Conservation (phyloP, 2,113 vertebrate genomes). For the Psophia crepitans region DNA sequence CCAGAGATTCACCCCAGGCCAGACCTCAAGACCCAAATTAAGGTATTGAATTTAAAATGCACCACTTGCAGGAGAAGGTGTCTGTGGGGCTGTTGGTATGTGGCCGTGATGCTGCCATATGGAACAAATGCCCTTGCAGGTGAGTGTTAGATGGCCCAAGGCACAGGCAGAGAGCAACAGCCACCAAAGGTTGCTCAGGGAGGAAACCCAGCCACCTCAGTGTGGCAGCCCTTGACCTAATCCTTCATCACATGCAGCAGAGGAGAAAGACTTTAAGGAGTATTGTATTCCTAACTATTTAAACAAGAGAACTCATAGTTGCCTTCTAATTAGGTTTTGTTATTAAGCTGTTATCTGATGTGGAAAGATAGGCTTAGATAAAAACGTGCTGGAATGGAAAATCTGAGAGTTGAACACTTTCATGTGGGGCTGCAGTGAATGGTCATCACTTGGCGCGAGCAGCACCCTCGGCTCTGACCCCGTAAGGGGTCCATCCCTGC, state of each 20-base stretch:
- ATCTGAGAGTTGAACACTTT: neutral
- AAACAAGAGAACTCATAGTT: neutral
- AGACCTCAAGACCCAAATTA: neutral
- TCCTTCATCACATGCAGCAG: neutral
- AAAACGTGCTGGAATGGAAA: neutral
- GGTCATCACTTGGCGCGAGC: accelerated
- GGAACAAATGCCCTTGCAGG: neutral
- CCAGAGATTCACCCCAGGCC: neutral
- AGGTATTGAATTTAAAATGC: neutral
- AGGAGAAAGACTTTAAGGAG: neutral
- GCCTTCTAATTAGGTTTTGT: neutral
- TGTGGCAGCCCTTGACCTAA: neutral
- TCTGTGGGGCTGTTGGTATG: neutral
- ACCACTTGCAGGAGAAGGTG: neutral
- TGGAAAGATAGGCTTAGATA: neutral
- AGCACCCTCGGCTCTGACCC: accelerated
- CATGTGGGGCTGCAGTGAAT: accelerated
- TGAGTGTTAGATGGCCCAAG: neutral
- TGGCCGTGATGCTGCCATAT: accelerated
- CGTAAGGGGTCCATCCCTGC: neutral
- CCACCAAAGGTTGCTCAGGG: neutral
- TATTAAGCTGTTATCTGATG: neutral
- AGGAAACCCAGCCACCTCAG: no score
- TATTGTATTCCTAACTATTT: neutral
- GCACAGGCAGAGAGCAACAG: neutral